Percentiles rank a stretch among this genome's conserved stretches.
These are phyloP conservation scores for Capreolus pygargus DNA, from an alignment of 2,113 vertebrate species.

Conservation along the genomic window DNA sequence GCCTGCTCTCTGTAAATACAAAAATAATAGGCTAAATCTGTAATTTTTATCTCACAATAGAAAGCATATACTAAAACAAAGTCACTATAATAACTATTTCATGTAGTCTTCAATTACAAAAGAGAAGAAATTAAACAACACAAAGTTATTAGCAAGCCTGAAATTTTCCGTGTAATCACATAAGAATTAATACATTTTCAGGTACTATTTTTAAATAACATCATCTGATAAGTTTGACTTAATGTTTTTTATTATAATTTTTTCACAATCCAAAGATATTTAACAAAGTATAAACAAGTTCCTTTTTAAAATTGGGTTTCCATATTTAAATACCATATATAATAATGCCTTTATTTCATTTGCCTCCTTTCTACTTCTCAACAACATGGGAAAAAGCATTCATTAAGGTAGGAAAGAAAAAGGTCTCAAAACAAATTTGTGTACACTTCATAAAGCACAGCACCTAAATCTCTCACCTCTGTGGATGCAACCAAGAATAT, in stretches of 20 bases:
- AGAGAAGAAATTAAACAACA: conserved; percentile 35
- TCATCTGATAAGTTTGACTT: not conserved
- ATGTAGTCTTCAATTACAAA: not conserved
- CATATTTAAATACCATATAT: conserved; percentile 52
- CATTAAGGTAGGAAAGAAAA: conserved; percentile 68
- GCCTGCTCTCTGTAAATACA: conserved; percentile 89
- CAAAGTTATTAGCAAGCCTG: not conserved
- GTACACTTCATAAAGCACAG: conserved; percentile 72
- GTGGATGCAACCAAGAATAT: conserved; percentile 78
- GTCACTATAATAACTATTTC: not conserved
- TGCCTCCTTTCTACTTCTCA: conserved; percentile 66
- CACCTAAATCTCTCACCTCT: conserved; percentile 75
- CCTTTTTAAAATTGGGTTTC: conserved; percentile 38
- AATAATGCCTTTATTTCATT: conserved; percentile 64
- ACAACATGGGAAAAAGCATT: conserved; percentile 67
- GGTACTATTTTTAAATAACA: conserved; percentile 21
- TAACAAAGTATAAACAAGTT: conserved; percentile 56
- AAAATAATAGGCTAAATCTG: conserved; percentile 5
- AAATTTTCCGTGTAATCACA: conserved; percentile 16
- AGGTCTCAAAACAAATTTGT: conserved; percentile 69
- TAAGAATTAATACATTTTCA: conserved; percentile 22
- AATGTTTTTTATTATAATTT: conserved; percentile 50
- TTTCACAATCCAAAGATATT: conserved; percentile 42
- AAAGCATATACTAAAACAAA: conserved; percentile 6
- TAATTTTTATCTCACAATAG: conserved; percentile 35